Conservation (phyloP, 2,113 vertebrate genomes). For the Otus sunia region DNA sequence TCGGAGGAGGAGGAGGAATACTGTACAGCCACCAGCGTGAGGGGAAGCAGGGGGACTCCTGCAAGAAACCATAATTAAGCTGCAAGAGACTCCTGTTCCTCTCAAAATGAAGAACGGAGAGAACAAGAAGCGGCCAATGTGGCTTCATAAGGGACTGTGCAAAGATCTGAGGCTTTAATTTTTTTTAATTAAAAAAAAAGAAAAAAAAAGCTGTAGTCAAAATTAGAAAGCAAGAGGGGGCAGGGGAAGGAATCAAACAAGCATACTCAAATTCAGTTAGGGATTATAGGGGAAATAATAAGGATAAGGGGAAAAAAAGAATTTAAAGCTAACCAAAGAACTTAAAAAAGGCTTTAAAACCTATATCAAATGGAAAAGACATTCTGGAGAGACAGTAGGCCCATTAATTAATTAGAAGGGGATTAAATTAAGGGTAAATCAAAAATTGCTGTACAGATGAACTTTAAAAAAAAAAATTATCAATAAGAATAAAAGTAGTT, state of each 20-base stretch:
- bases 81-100: conserved; percentile 51
- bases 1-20: conserved; percentile 16
- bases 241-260: conserved; percentile 37
- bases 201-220: conserved; percentile 23
- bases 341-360: conserved; percentile 27
- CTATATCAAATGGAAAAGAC: conserved; percentile 3
- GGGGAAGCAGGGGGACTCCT: conserved; percentile 50
- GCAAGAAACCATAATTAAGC: conserved; percentile 67
- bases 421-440: conserved; percentile 13
- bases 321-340: conserved; percentile 25
- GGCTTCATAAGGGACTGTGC: conserved; percentile 61
- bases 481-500: background rate
- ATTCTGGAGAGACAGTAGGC: conserved; percentile 1
- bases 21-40: background rate
- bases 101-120: conserved; percentile 46
- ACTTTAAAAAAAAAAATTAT: background rate
- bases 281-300: conserved; percentile 55
- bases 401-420: conserved; percentile 45
- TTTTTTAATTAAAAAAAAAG: conserved; percentile 66
- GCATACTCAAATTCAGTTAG: conserved; percentile 17
- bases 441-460: background rate
- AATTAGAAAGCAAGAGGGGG: conserved; percentile 59
- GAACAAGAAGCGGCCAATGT: conserved; percentile 30
- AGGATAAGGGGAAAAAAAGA: background rate
- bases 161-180: conserved; percentile 61